These are phyloP conservation scores for Watsonalla cultraria DNA, from an alignment of 2,888 invertebrate genomes.

Conservation along the genomic window DNA sequence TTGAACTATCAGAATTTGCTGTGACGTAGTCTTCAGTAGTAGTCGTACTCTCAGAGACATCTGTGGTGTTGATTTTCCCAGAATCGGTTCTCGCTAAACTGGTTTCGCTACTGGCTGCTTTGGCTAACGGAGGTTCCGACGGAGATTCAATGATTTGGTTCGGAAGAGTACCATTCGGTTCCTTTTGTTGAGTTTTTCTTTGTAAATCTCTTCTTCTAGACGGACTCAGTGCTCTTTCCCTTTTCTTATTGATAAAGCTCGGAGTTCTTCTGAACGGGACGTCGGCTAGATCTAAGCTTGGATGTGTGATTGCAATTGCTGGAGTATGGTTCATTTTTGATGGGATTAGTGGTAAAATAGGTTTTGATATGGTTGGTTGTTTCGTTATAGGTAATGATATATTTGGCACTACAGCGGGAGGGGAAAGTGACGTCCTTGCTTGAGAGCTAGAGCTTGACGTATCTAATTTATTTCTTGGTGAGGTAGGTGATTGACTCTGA, in stretches of 20 bases:
- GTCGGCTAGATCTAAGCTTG: constrained; percentile 70
- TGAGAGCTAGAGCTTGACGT: constrained; percentile 58
- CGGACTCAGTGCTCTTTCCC: constrained; percentile 73
- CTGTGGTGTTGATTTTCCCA: constrained; percentile 84
- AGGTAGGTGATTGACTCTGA: constrained; percentile 74
- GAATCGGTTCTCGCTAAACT: constrained; percentile 84
- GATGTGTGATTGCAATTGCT: constrained; percentile 79
- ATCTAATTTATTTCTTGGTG: constrained; percentile 73
- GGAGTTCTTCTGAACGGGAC: constrained; percentile 70
- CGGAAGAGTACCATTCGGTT: constrained; percentile 63
- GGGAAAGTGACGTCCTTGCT: constrained; percentile 61
- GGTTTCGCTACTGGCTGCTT: constrained; percentile 60
- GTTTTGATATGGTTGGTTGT: constrained; percentile 65
- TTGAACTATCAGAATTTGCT: constrained; percentile 87
- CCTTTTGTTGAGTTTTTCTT: constrained; percentile 59
- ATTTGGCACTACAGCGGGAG: constrained; percentile 69
- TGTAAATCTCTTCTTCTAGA: constrained; percentile 71
- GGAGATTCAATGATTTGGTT: constrained; percentile 61
- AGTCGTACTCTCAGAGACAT: constrained; percentile 92
- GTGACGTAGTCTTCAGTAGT: constrained; percentile 93
- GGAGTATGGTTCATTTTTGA: constrained; percentile 65
- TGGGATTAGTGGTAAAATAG: constrained; percentile 43
- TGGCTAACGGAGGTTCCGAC: constrained; percentile 49
- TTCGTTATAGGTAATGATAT: constrained; percentile 67
- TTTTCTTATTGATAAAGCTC: constrained; percentile 72